Base-by-base conservation (phyloP, 2,113 vertebrate species). In the Oncorhynchus nerka region DNA sequence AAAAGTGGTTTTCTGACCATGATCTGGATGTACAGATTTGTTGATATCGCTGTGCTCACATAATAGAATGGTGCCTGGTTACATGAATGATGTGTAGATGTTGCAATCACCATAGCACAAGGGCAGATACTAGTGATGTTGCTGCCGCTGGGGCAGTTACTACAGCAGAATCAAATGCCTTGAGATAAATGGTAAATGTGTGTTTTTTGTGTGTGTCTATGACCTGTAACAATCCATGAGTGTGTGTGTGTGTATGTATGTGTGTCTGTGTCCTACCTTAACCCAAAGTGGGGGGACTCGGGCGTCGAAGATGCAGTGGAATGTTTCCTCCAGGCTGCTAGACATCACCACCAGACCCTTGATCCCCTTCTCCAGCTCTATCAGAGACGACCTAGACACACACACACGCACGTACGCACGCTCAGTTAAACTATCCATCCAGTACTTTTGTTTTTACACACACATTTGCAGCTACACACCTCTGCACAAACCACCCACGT, bases 291-390 rank as follows among this genome's bases (percentile, higher is more conserved):
- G 93, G 45, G 96, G 96, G 8, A 97, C 95, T 0, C 91, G 91
- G 30, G 93, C 95, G 3, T 96, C 94, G 39, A 94, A 86, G 74
- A 97, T 96, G 79, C 89, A 95, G 78, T 92, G 89, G 88, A 96
- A 97, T 32, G 92, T 96, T 89, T 97, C 95, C 84, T 97, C 95
- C 87, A 96, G 89, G 69, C 89, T 93, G 6, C 94, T 91, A 3
- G 95, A 95, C 96, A 97, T 96, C 87, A 97, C 95, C 64, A 95
- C 95, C 34, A 95, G 91, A 4, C 96, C 95, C 85, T 94, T 95
- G 76, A 97, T 95, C 7, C 95, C 95, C 67, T 90, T 95, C 88
- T 97, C 94, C 77, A 97, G 90, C 76, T 96, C 93, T 62, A 83
- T 80, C 81, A 97, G 88, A 7, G 96, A 96, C 0, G 75, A 88